Evolutionary conservation across 2,113 vertebrate species (phyloP).

Genomic region (Tetrax tetrax): DNA sequence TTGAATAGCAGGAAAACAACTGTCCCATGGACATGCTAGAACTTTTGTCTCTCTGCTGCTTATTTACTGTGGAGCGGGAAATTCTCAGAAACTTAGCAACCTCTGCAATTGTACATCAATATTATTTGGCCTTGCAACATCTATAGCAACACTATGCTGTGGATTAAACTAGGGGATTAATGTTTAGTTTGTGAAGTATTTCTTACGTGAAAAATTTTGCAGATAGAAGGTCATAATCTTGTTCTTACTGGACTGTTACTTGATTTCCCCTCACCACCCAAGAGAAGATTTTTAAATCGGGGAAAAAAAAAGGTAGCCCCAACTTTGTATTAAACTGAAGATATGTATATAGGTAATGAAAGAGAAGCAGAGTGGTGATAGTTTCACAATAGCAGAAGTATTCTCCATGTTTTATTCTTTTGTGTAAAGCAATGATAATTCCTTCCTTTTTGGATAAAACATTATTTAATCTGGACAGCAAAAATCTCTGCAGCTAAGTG

Average conservation of each 20-base stretch:
- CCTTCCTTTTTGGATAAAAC: not conserved
- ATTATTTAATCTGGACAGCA: not conserved
- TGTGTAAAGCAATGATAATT: not conserved
- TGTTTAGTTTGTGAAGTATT: not conserved
- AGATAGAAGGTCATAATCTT: not conserved
- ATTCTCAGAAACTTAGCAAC: not conserved
- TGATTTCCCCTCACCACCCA: not conserved
- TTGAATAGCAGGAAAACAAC: not conserved
- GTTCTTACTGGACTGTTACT: not conserved
- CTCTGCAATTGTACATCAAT: not conserved
- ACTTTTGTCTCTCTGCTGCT: not conserved
- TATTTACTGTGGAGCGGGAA: not conserved
- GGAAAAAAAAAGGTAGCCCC: fast-evolving
- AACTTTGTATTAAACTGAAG: not conserved
- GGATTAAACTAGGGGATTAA: not conserved
- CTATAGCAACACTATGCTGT: not conserved
- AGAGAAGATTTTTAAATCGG: not conserved
- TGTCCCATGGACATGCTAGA: not conserved
- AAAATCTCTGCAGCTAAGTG: not conserved
- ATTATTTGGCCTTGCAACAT: not conserved
- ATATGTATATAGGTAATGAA: not conserved
- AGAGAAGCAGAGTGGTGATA: not conserved
- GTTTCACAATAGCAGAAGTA: not conserved
- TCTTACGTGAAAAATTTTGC: fast-evolving
- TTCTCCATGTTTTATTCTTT: not conserved